Conservation (phyloP, 2,888 invertebrate genomes). For the Ectropis crepuscularia region DNA sequence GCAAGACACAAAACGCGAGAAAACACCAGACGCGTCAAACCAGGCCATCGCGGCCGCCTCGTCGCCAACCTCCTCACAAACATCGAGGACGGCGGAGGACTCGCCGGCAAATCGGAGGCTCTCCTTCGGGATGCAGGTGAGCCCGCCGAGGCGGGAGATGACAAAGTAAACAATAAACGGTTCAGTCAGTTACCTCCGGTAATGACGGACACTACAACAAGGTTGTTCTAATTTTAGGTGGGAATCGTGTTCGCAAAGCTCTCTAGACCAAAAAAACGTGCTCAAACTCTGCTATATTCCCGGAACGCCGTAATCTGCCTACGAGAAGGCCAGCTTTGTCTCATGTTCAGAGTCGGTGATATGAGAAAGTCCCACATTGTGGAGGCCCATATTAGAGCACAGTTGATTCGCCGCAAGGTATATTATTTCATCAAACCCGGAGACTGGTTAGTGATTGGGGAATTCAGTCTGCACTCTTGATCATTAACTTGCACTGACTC, state of each 20-base stretch:
- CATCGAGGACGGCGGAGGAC: too few species aligned
- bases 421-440: constrained; percentile 81
- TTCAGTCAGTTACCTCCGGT: constrained; percentile 21
- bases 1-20: too few species aligned
- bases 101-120: too few species aligned
- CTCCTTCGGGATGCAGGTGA: too few species aligned
- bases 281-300: constrained; percentile 97
- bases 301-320: constrained; percentile 96
- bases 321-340: constrained; percentile 94
- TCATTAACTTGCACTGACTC: constrained; percentile 66
- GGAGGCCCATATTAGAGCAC: constrained; percentile 97
- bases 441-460: constrained; percentile 84
- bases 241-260: constrained; percentile 90
- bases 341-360: constrained; percentile 98
- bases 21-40: too few species aligned
- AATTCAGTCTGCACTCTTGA: constrained; percentile 79
- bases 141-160: too few species aligned
- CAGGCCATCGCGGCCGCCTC: too few species aligned
- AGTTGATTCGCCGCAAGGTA: constrained; percentile 97
- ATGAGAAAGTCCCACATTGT: constrained; percentile 99
- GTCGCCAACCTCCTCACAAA: too few species aligned
- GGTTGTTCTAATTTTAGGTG: constrained; percentile 79
- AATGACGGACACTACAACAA: constrained; percentile 51
- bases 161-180: constrained; percentile 22
- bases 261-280: constrained; percentile 97